Evolutionary conservation across 23 tunicate species (phyloP), one percentile per base, ranked within the genome.

Genomic region (Phallusia fumigata): DNA sequence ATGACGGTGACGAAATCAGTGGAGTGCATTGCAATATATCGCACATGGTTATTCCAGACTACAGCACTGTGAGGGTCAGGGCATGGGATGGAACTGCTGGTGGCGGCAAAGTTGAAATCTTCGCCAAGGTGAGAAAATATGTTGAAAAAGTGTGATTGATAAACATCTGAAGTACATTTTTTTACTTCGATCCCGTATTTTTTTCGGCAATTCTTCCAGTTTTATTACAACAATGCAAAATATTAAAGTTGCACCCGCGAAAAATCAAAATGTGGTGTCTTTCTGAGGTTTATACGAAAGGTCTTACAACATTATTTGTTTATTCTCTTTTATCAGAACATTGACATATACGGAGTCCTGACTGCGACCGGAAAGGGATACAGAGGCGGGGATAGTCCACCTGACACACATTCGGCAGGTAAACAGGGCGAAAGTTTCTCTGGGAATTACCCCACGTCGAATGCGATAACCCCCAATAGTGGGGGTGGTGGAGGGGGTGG

Each of bases 401-500:
- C 79, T 11, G 69, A 32, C 26, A 32, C 65, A 5, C 65, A 49
- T 18, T 36, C 79, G 44, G 34, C 83, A 28, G 88, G 88, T 12
- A 47, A 18, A 28, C 79, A 76, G 72, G 88, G 88, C 12, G 88
- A 85, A 79, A 65, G 51, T 79, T 85, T 36, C 31, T 28, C 75
- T 26, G 83, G 88, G 19, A 32, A 45, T 74, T 83, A 79, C 83
- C 80, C 83, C 26, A 26, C 88, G 24, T 33, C 65, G 19, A 82
- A 85, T 26, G 0, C 79, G 21, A 72, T 78, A 15, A 28, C 31
- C 19, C 10, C 78, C 1, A 85, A 77, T 26, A 31, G 31, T 21
- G 88, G 88, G 18, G 88, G 88, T 21, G 88, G 88, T 2, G 88
- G 88, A 12, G 88, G 88, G 5, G 88, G 88, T 15, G 83, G 83